A percentile compares a stretch with the other conserved stretches of the same genome.
phyloP scores from a whole-genome alignment of 37 sponge, comb jelly and placozoan species.

The Oscarella lobularis region DNA sequence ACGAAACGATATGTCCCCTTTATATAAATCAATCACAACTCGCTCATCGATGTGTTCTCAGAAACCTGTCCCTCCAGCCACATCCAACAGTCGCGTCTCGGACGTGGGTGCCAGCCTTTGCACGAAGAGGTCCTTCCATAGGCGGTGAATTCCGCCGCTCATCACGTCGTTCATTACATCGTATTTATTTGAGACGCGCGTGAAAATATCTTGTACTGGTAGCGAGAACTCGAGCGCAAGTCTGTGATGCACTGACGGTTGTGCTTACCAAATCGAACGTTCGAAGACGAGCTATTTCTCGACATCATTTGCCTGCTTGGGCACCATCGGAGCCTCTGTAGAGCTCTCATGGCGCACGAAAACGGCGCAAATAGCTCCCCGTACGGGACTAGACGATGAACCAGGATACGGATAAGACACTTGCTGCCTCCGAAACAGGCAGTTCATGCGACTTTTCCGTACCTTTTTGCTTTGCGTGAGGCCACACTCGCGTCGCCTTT shows the following conservation, averaged over 20 bases:
- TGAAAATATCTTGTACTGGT: constrained; percentile 45
- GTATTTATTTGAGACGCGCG: constrained; percentile 41
- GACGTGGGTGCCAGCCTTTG: constrained; percentile 17
- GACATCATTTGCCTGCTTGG: too few species aligned
- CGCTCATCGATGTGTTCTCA: neutral
- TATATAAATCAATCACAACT: neutral
- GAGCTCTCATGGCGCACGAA: too few species aligned
- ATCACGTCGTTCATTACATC: constrained; percentile 69
- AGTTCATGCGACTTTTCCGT: too few species aligned
- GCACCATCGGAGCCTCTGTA: too few species aligned
- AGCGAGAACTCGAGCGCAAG: neutral
- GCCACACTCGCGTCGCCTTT: too few species aligned
- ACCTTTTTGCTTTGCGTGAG: too few species aligned
- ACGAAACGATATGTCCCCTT: constrained; percentile 58
- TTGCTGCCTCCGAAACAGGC: too few species aligned
- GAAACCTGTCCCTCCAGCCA: constrained; percentile 60
- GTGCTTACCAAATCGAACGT: too few species aligned
- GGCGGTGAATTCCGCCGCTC: constrained; percentile 46
- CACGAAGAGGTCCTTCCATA: constrained; percentile 59
- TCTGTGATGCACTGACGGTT: too few species aligned
- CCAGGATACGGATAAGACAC: too few species aligned
- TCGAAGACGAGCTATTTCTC: neutral
- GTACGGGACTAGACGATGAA: too few species aligned
- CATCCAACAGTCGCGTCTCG: constrained; percentile 32
- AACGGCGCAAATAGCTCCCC: too few species aligned